Evolutionary conservation across 2,888 invertebrate genomes (phyloP).

Genomic region (Drosophila infuscata): DNA sequence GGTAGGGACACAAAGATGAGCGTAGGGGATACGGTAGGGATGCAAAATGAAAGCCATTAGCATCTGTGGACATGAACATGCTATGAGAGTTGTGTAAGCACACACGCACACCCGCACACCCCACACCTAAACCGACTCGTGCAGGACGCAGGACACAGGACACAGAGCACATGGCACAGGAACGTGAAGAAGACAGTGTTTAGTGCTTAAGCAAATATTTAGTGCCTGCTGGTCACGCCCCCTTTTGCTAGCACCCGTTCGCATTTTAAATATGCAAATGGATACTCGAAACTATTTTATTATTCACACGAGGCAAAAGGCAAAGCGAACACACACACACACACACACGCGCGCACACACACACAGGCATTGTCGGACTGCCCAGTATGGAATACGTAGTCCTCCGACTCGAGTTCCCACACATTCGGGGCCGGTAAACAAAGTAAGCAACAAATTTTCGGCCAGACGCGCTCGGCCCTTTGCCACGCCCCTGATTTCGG

Average conservation of each 20-base stretch:
- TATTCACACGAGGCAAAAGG: slow-evolving; percentile 64
- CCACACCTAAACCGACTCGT: slow-evolving; percentile 3
- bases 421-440: slow-evolving; percentile 16
- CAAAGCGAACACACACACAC: slow-evolving; percentile 15
- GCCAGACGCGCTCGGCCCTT: slow-evolving; percentile 42
- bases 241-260: not conserved
- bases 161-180: slow-evolving; percentile 8
- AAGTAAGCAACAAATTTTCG: slow-evolving; percentile 57
- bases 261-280: slow-evolving; percentile 74
- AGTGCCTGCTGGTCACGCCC: slow-evolving; percentile 45
- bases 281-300: slow-evolving; percentile 74
- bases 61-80: slow-evolving; percentile 36
- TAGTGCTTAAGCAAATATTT: slow-evolving; percentile 55
- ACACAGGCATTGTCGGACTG: slow-evolving; percentile 1
- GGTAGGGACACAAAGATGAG: not conserved
- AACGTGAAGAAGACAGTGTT: slow-evolving; percentile 34
- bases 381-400: not conserved
- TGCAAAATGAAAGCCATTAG: slow-evolving; percentile 50
- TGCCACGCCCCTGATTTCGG: slow-evolving; percentile 20
- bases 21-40: not conserved
- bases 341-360: slow-evolving; percentile 19
- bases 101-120: slow-evolving; percentile 2
- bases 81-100: slow-evolving; percentile 25
- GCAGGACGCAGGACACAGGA: not conserved
- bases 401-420: slow-evolving; percentile 8